Percentiles rank a stretch among this genome's conserved stretches.
phyloP scores from a whole-genome alignment of 2,113 vertebrate species.

The pig (Sus scrofa) region T2T-Sscrofa CM000816.6:19331001-19331500 shows the following conservation, averaged over 20 bases:
- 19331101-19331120: background rate
- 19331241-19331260: background rate
- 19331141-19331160: slow-evolving; percentile 22
- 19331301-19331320: background rate
- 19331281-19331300: slow-evolving; percentile 14
- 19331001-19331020: background rate
- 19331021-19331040: background rate
- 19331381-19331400: background rate
- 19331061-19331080: background rate
- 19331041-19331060: background rate
- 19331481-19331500: too few relatives aligned
- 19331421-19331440: too few relatives aligned
- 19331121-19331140: background rate
- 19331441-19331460: too few relatives aligned
- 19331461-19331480: too few relatives aligned
- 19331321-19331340: background rate
- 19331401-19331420: too few relatives aligned
- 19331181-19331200: background rate
- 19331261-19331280: background rate
- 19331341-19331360: background rate
- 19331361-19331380: slow-evolving; percentile 13
- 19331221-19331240: background rate
- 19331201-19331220: background rate
- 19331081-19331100: slow-evolving; percentile 27
- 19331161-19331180: background rate